These are phyloP conservation scores for Nanorana parkeri DNA, from an alignment of 2,113 vertebrate species.

Conservation along the genomic window DNA sequence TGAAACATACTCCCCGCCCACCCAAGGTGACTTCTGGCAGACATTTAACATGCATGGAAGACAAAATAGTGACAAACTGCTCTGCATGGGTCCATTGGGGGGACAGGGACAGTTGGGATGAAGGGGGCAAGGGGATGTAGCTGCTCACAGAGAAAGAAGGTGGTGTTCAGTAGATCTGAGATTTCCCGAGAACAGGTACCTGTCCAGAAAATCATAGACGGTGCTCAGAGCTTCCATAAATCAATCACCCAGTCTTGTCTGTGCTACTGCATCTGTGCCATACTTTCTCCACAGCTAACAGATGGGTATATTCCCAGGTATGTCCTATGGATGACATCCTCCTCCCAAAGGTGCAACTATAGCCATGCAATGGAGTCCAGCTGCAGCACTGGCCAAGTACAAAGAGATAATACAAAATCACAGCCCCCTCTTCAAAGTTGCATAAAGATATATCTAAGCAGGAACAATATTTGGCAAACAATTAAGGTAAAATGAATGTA, in stretches of 20 bases:
- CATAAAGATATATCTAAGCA: too few species aligned
- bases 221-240: neutral
- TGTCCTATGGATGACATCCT: too few species aligned
- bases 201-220: neutral
- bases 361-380: too few species aligned
- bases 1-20: neutral
- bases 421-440: too few species aligned
- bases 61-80: slow-evolving; percentile 31
- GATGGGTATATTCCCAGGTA: too few species aligned
- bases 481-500: too few species aligned
- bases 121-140: neutral
- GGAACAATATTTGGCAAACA: too few species aligned
- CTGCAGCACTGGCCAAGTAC: too few species aligned
- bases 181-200: neutral
- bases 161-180: neutral
- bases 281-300: neutral
- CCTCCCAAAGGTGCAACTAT: too few species aligned
- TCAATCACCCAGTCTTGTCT: neutral
- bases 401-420: too few species aligned
- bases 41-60: slow-evolving; percentile 41
- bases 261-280: neutral
- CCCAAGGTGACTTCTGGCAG: neutral
- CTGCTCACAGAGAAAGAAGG: neutral
- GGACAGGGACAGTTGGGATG: neutral
- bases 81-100: neutral